Base-by-base conservation (phyloP, 2,888 invertebrate species). In the Spicauda simplicius region DNA sequence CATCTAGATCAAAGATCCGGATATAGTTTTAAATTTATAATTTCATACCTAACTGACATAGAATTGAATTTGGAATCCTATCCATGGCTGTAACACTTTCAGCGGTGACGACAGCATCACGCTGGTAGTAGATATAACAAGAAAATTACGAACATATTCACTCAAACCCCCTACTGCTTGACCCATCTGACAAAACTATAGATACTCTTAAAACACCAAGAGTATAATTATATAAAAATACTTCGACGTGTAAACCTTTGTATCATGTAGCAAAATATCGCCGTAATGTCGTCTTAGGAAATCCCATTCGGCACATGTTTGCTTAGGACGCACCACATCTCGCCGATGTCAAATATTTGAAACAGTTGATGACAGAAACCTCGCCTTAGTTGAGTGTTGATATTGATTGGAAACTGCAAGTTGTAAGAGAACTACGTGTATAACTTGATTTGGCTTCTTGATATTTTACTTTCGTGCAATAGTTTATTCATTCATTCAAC, bases 331-430 rank as follows among this genome's bases (percentile, higher is more conserved):
- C 54, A 33, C 53, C 58, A 54, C 65, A 65, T 65, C 58, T 66
- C 48, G 55, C 60, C 55, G 55, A 66, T 60, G 60, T 76, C 86
- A 89, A 89, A 89, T 88, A 89, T 89, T 89, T 89, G 88, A 80
- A 80, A 83, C 82, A 80, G 82, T 81, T 85, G 87, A 88, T 87
- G 81, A 83, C 82, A 80, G 80, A 80, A 80, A 77, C 79, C 76
- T 79, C 74, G 77, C 79, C 79, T 79, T 79, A 76, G 75, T 79
- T 68, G 76, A 79, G 83, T 75, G 75, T 70, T 68, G 72, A 61
- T 74, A 72, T 74, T 72, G 71, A 75, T 74, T 60, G 48, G 45
- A 37, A 30, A 54, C 59, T 53, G 19, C 19, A 53, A 33, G 18
- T 50, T 30, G 30, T 52, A 50, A 50, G 60, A 37, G 37, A 12